A percentile compares a stretch with the other conserved stretches of the same genome.
Conservation (phyloP, 2,797 vertebrate genomes). For the Hydrolagus colliei region DNA sequence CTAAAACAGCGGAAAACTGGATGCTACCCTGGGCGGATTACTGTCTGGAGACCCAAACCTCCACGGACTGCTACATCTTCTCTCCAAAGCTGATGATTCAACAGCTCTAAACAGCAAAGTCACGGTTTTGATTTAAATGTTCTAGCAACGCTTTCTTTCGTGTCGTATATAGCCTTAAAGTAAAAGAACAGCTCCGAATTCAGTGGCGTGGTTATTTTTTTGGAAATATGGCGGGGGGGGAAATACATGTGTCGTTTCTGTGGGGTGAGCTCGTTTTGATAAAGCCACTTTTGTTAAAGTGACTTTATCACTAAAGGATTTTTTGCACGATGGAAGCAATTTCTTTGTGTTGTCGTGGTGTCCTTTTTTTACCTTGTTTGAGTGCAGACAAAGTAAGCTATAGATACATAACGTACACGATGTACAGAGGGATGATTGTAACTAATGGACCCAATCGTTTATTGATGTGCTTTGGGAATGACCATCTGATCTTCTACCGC, state of each 20-base stretch:
- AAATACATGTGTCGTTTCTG: constrained; percentile 48
- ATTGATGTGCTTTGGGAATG: constrained; percentile 18
- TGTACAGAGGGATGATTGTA: constrained; percentile 11
- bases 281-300: constrained; percentile 50
- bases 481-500: background rate
- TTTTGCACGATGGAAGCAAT: constrained; percentile 84
- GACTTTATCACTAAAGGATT: constrained; percentile 79
- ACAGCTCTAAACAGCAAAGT: constrained; percentile 48
- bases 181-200: constrained; percentile 65
- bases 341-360: constrained; percentile 58
- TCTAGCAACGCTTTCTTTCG: constrained; percentile 73
- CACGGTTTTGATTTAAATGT: constrained; percentile 57
- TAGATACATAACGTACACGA: constrained; percentile 3
- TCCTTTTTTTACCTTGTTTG: constrained; percentile 43
- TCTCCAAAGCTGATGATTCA: background rate
- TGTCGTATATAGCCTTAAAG: constrained; percentile 88
- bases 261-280: constrained; percentile 47
- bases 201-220: constrained; percentile 62
- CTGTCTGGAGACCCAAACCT: background rate
- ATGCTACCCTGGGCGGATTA: constrained; percentile 57
- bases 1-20: constrained; percentile 41
- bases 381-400: constrained; percentile 15
- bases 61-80: background rate
- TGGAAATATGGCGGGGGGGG: constrained; percentile 60
- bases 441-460: constrained; percentile 25